phyloP scores from a whole-genome alignment of 2,888 invertebrate genomes.

The Melinaea marsaeus region DNA sequence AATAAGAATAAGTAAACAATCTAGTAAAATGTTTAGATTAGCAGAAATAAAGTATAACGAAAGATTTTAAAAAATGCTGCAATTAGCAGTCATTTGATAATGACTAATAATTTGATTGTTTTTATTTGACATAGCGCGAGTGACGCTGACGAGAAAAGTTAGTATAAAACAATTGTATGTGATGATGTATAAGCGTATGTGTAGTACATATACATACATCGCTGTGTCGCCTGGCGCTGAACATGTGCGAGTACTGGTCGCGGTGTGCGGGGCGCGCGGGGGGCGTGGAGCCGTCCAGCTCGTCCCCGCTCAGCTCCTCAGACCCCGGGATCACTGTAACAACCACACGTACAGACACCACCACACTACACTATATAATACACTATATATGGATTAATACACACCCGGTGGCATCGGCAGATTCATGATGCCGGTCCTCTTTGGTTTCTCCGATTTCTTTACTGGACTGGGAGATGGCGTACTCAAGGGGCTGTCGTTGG shows the following conservation, averaged over 20 bases:
- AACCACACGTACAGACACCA: too few relatives aligned
- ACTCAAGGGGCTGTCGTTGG: conserved; percentile 64
- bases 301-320: conserved; percentile 89
- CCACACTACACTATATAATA: too few relatives aligned
- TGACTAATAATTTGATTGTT: too few relatives aligned
- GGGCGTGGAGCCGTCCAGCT: conserved; percentile 82
- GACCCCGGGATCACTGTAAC: conserved; percentile 85
- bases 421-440: conserved; percentile 89
- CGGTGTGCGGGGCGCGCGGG: conserved; percentile 48
- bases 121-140: too few relatives aligned
- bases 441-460: conserved; percentile 74
- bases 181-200: too few relatives aligned
- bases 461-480: conserved; percentile 65
- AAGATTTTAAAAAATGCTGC: too few relatives aligned
- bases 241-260: conserved; percentile 61
- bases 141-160: too few relatives aligned
- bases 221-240: conserved; percentile 40
- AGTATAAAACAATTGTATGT: too few relatives aligned
- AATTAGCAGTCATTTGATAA: too few relatives aligned
- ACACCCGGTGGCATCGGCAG: conserved; percentile 95
- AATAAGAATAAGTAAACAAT: too few relatives aligned
- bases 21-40: too few relatives aligned
- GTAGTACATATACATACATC: neutral
- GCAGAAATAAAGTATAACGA: too few relatives aligned
- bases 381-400: conserved; percentile 10